Conservation (phyloP, 2,797 vertebrate species). For the Microhierax caerulescens region DNA sequence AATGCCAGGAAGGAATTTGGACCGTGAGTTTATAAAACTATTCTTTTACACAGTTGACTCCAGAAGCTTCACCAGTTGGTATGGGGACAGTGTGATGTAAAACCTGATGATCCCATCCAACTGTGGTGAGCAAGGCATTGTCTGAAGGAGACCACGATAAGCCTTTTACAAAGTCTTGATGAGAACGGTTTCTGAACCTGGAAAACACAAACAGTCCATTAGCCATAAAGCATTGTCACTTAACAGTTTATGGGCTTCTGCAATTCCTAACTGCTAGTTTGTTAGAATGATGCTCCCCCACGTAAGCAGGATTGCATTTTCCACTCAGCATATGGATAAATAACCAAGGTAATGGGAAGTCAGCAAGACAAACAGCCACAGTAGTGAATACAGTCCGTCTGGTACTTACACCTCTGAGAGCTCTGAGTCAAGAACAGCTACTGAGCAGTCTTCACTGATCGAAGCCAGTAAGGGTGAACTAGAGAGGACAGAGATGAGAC, state of each 20-base stretch:
- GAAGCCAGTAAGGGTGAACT: constrained; percentile 88
- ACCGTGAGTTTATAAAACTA: constrained; percentile 63
- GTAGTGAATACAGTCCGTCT: neutral
- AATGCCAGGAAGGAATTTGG: constrained; percentile 29
- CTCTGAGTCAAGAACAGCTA: constrained; percentile 86
- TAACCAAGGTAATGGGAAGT: neutral
- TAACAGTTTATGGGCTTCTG: fast-evolving
- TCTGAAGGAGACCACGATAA: constrained; percentile 87
- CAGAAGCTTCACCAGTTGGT: constrained; percentile 53
- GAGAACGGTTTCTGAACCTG: constrained; percentile 85
- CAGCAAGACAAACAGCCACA: neutral
- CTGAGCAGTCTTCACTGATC: constrained; percentile 91
- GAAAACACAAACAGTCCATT: neutral
- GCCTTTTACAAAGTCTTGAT: constrained; percentile 90
- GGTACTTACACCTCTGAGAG: constrained; percentile 88
- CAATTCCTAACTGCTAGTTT: neutral
- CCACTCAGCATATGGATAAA: neutral
- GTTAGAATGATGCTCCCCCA: neutral
- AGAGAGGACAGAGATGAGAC: neutral
- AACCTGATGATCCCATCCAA: constrained; percentile 96
- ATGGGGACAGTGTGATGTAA: constrained; percentile 84
- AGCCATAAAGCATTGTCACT: neutral
- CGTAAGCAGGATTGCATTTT: neutral
- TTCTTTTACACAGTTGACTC: constrained; percentile 63
- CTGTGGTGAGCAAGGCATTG: constrained; percentile 85